These are phyloP conservation scores for Oscheius myriophilus DNA, from an alignment of 2,888 invertebrate species.

Conservation along the genomic window DNA sequence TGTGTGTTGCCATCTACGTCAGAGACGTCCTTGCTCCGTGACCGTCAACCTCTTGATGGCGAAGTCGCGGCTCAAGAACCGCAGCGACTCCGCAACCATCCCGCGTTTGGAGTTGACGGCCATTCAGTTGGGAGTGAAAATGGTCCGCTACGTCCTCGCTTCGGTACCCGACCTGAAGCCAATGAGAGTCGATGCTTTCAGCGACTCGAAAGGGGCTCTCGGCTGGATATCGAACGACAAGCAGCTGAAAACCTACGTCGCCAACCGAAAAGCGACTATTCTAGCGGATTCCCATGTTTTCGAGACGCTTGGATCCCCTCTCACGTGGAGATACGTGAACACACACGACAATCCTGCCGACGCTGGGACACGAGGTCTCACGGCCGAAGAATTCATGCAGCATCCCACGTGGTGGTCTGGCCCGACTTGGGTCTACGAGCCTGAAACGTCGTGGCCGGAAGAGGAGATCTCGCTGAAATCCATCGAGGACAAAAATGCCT, in stretches of 20 bases:
- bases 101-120: slow-evolving; percentile 39
- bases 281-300: neutral
- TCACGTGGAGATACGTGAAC: too few species aligned
- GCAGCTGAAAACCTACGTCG: neutral
- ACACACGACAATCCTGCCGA: too few species aligned
- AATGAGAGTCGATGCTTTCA: slow-evolving; percentile 18
- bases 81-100: slow-evolving; percentile 20
- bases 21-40: neutral
- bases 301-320: neutral
- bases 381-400: too few species aligned
- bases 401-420: too few species aligned
- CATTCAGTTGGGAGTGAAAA: slow-evolving; percentile 14
- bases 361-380: too few species aligned
- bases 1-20: slow-evolving; percentile 3
- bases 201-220: slow-evolving; percentile 32
- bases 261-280: neutral
- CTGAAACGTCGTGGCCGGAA: too few species aligned
- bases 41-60: neutral
- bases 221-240: slow-evolving; percentile 27
- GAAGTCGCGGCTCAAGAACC: neutral
- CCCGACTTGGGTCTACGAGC: too few species aligned
- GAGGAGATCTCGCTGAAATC: too few species aligned
- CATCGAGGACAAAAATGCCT: too few species aligned
- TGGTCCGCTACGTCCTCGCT: neutral
- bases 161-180: neutral